Base-by-base conservation (phyloP, 2,888 invertebrate genomes). In the Ephialtes manifestator region DNA sequence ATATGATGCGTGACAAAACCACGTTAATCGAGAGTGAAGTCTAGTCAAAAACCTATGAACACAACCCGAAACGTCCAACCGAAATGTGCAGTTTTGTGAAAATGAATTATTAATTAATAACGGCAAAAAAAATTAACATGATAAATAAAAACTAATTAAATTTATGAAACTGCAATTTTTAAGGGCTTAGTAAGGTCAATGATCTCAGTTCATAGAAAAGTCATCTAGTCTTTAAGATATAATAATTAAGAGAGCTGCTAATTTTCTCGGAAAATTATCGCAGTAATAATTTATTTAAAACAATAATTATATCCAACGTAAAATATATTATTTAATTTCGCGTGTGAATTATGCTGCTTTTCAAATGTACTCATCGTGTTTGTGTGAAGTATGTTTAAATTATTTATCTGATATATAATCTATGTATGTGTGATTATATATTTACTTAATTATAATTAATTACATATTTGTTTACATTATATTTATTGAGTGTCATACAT, bases 41-140 rank as follows among this genome's bases (percentile, higher is more conserved):
- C 88, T 88, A 87, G 88, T 88, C 88, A 88, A 86, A 81, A 55
- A 24, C 81, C 87, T 83, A 83, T 77, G 84, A 87, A 84, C 84
- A 31, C 67, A 72, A 85, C 87, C 76, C 84, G 86, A 88, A 86
- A 48, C 46, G 60, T 77, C 70, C 20, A 39, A 71, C 15, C 48
- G 48, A n/a, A 60, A 43, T 65, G 55, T 11, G 20, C 15, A 70
- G 10, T 43, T 63, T 85, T 24, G 15, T 43, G 11, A 83, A 79
- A 35, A 46, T 15, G 39, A 72, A 43, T 35, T 39, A 7, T 35
- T 1, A 63, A n/a, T 43, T 2, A 68, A 55, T n/a, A n/a, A n/a
- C n/a, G n/a, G n/a, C n/a, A n/a, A n/a, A 20, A 70, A 24, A 46
- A 55, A 39, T 20, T 8, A 7, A 5, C 35, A 39, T 8, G 8